Conservation (phyloP, 2,888 invertebrate genomes). For the Lathronympha strigana region DNA sequence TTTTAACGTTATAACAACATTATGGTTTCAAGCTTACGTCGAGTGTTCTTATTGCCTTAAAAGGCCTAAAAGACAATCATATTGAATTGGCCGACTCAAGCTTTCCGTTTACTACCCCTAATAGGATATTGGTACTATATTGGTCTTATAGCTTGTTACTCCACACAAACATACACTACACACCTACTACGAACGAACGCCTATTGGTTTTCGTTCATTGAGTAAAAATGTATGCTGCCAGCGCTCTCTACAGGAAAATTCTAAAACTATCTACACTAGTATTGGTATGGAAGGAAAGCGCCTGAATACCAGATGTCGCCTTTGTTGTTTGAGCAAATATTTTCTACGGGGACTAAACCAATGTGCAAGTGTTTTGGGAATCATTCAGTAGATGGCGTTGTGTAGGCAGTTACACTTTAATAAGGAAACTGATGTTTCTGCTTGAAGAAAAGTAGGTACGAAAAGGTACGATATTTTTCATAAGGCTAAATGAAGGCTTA, state of each 20-base stretch:
- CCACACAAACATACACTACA: constrained; percentile 5
- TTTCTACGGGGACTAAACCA: neutral
- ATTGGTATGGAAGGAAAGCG: neutral
- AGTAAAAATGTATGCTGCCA: neutral
- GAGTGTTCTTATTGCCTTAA: neutral
- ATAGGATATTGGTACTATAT: constrained; percentile 19
- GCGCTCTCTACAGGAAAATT: constrained; percentile 26
- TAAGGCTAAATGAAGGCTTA: no score
- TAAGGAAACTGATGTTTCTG: no score
- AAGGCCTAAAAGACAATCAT: constrained; percentile 2
- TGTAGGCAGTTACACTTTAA: neutral
- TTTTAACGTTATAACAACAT: no score
- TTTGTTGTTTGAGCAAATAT: neutral
- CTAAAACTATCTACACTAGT: neutral
- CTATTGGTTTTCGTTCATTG: constrained; percentile 23
- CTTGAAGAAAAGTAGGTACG: no score
- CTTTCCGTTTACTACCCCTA: constrained; percentile 13
- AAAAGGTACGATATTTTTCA: no score
- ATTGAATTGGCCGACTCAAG: neutral
- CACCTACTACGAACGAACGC: neutral
- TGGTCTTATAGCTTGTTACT: constrained; percentile 17
- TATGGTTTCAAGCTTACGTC: neutral
- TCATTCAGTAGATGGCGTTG: constrained; percentile 26
- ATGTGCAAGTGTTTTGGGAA: neutral
- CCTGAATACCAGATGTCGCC: constrained; percentile 34